phyloP scores from a whole-genome alignment of 2,797 vertebrate genomes.

The Crax fasciolata region DNA sequence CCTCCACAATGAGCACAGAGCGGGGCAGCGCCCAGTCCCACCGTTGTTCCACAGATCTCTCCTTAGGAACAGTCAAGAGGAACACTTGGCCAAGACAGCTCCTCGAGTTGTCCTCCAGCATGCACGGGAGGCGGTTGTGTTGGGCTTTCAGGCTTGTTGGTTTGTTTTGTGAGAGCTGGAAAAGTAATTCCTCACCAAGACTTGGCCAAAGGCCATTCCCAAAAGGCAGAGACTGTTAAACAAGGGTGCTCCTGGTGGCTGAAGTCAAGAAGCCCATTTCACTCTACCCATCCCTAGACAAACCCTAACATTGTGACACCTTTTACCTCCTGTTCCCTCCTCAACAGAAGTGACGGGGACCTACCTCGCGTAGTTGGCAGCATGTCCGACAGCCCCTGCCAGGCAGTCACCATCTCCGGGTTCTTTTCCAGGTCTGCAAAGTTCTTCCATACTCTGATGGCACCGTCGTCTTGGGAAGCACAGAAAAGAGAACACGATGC shows the following conservation, averaged over 20 bases:
- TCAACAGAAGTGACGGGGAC: neutral
- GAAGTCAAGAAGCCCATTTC: constrained; percentile 50
- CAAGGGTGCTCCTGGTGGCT: neutral
- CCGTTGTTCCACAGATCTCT: constrained; percentile 36
- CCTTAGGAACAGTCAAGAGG: neutral
- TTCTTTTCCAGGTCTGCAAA: constrained; percentile 97
- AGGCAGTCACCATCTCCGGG: constrained; percentile 97
- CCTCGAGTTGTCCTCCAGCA: neutral
- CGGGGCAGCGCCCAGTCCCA: neutral
- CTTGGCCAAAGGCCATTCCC: neutral
- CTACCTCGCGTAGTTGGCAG: constrained; percentile 95
- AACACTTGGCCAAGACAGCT: neutral
- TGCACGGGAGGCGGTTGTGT: neutral
- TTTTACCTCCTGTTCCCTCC: neutral
- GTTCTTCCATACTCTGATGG: constrained; percentile 97
- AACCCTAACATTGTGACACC: neutral
- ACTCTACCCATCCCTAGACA: neutral
- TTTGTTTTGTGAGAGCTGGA: neutral
- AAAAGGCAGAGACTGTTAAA: constrained; percentile 36
- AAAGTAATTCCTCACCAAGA: neutral
- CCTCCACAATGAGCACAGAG: neutral
- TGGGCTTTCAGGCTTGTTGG: neutral
- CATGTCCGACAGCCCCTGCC: constrained; percentile 99
- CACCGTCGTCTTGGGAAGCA: constrained; percentile 89
- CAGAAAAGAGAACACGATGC: neutral